Percentiles rank a stretch among this genome's conserved stretches.
phyloP scores from a whole-genome alignment of 1,140 invertebrate genomes.

The Agrilus planipennis region DNA sequence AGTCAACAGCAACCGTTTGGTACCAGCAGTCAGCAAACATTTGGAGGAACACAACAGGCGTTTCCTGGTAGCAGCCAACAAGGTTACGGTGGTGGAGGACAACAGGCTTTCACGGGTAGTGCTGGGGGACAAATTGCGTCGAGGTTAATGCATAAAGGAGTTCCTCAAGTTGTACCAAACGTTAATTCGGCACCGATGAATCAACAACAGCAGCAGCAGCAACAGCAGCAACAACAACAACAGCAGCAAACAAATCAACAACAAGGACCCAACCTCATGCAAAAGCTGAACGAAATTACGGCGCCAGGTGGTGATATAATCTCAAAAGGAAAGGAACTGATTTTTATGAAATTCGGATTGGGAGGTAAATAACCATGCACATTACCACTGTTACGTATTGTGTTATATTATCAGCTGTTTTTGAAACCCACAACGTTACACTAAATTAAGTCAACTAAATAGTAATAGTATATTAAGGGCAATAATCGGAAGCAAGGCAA shows the following conservation, averaged over 20 bases:
- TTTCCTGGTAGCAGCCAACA: conserved; percentile 14
- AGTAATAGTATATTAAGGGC: not conserved
- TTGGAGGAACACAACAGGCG: conserved; percentile 9
- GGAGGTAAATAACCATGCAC: conserved; percentile 54
- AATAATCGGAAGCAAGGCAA: not conserved
- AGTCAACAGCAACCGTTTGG: conserved; percentile 19
- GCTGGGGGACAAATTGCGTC: conserved; percentile 17
- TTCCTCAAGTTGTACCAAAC: conserved; percentile 48
- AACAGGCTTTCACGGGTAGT: conserved; percentile 15
- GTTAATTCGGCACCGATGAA: conserved; percentile 31
- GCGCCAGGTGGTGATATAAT: conserved; percentile 71
- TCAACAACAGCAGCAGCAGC: conserved; percentile 28
- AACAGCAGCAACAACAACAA: conserved; percentile 34
- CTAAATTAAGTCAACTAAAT: not conserved
- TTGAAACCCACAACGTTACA: conserved; percentile 20
- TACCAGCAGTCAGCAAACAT: conserved; percentile 10
- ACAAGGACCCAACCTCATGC: conserved; percentile 59
- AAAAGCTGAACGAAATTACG: conserved; percentile 69
- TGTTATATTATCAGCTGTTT: conserved; percentile 20
- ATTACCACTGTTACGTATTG: conserved; percentile 11
- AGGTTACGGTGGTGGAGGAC: conserved; percentile 13
- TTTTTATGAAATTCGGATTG: conserved; percentile 83
- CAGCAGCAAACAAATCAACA: conserved; percentile 33
- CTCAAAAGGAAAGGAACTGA: conserved; percentile 80
- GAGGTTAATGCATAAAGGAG: conserved; percentile 34